phyloP scores from a whole-genome alignment of 2,888 invertebrate species.

The Patella ulyssiponensis region DNA sequence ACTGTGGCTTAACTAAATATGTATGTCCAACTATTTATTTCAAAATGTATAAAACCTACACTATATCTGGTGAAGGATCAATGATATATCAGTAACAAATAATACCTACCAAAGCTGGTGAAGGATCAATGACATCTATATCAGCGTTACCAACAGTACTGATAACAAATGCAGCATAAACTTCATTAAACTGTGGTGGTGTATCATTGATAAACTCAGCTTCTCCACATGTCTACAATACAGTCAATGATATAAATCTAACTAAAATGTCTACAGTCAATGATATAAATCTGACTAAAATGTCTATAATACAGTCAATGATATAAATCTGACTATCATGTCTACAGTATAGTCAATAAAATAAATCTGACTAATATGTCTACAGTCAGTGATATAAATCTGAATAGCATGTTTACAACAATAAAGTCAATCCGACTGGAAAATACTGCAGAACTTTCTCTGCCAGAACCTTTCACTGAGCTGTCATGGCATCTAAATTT shows the following conservation, averaged over 20 bases:
- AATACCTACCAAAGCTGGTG: conserved; percentile 78
- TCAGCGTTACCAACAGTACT: conserved; percentile 77
- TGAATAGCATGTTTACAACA: too few species aligned
- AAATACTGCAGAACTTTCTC: too few species aligned
- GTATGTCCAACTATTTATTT: too few species aligned
- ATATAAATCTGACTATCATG: too few species aligned
- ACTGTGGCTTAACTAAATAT: too few species aligned
- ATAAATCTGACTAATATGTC: conserved; percentile 39
- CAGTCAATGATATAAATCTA: not conserved
- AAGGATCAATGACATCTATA: conserved; percentile 78
- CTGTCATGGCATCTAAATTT: too few species aligned
- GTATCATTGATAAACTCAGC: conserved; percentile 84
- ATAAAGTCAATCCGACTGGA: too few species aligned
- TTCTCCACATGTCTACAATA: conserved; percentile 77
- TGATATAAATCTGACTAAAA: conserved; percentile 17
- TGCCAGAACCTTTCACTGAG: too few species aligned
- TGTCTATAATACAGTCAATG: conserved; percentile 42
- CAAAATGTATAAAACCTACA: too few species aligned
- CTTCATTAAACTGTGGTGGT: conserved; percentile 75
- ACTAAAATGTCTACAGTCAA: too few species aligned
- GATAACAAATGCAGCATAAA: conserved; percentile 81
- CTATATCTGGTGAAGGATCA: too few species aligned
- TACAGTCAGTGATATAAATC: not conserved
- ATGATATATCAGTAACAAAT: conserved; percentile 70
- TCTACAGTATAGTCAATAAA: too few species aligned